phyloP scores from a whole-genome alignment of 2,113 vertebrate genomes.

The Noctilio leporinus region DNA sequence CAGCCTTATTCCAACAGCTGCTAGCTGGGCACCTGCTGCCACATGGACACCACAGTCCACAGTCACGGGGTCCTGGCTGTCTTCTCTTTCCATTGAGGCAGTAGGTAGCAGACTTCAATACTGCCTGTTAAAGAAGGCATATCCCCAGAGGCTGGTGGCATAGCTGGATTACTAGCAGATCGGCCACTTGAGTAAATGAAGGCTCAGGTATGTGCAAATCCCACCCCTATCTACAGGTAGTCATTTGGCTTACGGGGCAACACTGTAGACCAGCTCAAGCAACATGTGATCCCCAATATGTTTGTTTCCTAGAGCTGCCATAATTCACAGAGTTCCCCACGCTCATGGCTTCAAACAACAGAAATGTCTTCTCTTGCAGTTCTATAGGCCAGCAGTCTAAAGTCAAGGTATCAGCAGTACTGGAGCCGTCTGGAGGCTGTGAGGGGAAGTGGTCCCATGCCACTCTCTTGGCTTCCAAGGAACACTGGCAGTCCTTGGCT shows the following conservation, averaged over 20 bases:
- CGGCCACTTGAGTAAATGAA: not conserved
- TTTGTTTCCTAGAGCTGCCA: not conserved
- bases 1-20: not conserved
- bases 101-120: not conserved
- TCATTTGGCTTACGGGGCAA: accelerated
- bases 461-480: not conserved
- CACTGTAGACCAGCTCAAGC: not conserved
- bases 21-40: not conserved
- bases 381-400: not conserved
- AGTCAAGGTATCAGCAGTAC: not conserved
- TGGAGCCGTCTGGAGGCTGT: not conserved
- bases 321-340: not conserved
- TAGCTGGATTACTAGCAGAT: not conserved
- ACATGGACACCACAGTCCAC: not conserved
- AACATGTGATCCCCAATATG: not conserved
- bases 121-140: not conserved
- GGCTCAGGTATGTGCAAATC: not conserved
- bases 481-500: not conserved
- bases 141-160: not conserved
- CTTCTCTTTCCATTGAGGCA: not conserved
- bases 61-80: not conserved
- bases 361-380: not conserved
- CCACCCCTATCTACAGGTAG: not conserved
- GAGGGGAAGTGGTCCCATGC: no score
- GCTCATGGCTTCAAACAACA: not conserved